phyloP scores from a whole-genome alignment of 2,888 invertebrate genomes.

The Acrocyrtus sp. region DNA sequence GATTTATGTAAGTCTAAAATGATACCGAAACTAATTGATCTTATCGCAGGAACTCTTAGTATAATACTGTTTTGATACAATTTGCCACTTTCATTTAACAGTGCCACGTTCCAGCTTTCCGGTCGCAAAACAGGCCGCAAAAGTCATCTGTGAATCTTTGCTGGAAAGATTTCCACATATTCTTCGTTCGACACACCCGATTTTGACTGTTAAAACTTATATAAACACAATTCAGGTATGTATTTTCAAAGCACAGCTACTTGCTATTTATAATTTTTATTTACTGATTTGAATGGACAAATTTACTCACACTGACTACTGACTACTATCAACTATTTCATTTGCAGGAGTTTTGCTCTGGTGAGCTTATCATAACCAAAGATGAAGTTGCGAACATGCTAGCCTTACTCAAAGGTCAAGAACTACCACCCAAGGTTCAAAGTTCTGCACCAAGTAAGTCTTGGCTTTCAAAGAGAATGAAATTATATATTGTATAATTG shows the following conservation, averaged over 20 bases:
- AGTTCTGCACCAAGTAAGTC: conserved; percentile 59
- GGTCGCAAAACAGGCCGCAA: conserved; percentile 58
- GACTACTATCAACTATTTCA: too few relatives aligned
- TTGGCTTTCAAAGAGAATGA: too few relatives aligned
- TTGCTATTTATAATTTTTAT: background rate
- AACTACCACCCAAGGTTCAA: conserved; percentile 60
- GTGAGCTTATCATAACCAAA: conserved; percentile 54
- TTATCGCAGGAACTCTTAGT: too few relatives aligned
- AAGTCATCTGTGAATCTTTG: conserved; percentile 59
- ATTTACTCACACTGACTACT: too few relatives aligned
- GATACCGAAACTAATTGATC: too few relatives aligned
- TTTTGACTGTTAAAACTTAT: conserved; percentile 59
- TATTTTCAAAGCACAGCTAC: conserved; percentile 1
- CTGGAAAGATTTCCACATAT: conserved; percentile 55
- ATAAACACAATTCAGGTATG: conserved; percentile 60
- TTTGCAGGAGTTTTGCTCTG: conserved; percentile 60
- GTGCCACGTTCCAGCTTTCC: conserved; percentile 62
- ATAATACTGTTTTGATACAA: too few relatives aligned
- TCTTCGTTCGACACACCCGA: conserved; percentile 57
- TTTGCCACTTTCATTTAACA: conserved; percentile 22
- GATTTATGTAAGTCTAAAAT: conserved; percentile 58
- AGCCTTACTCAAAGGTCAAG: conserved; percentile 58
- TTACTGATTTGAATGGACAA: too few relatives aligned
- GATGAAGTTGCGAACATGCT: conserved; percentile 60
- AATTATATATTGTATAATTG: too few relatives aligned